phyloP scores from a whole-genome alignment of 2,888 invertebrate species.

The Epistrophe eligans region DNA sequence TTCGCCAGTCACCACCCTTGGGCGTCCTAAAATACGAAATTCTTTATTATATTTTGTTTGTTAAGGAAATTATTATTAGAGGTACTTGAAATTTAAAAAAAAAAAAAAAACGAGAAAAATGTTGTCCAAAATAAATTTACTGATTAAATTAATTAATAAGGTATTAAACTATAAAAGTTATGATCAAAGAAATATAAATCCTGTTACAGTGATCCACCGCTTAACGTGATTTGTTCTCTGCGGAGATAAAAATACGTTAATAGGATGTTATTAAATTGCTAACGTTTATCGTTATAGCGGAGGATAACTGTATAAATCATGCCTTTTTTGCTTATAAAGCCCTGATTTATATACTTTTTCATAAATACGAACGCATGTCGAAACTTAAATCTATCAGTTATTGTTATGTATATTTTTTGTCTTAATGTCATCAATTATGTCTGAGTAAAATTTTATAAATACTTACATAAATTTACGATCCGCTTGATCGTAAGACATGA shows the following conservation, averaged over 20 bases:
- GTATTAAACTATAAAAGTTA: not conserved
- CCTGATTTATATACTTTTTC: not conserved
- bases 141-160: not conserved
- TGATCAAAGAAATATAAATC: conserved; percentile 17
- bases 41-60: not conserved
- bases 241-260: conserved; percentile 2
- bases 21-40: conserved; percentile 54
- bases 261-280: not conserved
- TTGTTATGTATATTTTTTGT: conserved; percentile 24
- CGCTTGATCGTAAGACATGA: conserved; percentile 66
- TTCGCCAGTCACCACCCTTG: conserved; percentile 45
- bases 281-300: conserved; percentile 37
- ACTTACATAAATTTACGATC: conserved; percentile 74
- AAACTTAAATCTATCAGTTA: conserved; percentile 33
- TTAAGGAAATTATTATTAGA: not conserved
- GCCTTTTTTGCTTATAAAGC: conserved; percentile 1
- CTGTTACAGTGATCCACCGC: conserved; percentile 62
- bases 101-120: not conserved
- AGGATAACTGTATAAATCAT: conserved; percentile 51
- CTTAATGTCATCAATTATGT: conserved; percentile 59
- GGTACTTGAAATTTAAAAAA: too few species aligned
- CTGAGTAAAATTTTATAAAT: conserved; percentile 65
- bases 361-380: not conserved
- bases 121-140: not conserved
- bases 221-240: conserved; percentile 3